Evolutionary conservation across 2,797 vertebrate genomes (phyloP), one percentile per base, ranked within the genome.

Genomic region (Falco naumanni): DNA sequence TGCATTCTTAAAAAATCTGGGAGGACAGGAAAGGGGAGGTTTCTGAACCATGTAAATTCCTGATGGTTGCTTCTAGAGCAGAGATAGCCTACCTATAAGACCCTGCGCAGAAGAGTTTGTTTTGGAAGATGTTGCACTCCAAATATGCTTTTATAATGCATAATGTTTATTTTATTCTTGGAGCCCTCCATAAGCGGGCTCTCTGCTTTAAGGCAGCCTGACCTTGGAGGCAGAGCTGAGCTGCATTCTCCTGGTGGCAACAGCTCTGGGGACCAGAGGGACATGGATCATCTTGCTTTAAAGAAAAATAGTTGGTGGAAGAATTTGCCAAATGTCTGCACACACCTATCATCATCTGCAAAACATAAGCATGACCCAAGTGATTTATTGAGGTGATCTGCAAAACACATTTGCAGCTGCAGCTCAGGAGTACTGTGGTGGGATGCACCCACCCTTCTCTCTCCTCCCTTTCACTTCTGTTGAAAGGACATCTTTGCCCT

Each of bases 1-100:
- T 57, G n/a, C 26, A 5, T 86, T 68, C 76, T 75, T 81, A 80
- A 91, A 91, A 95, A 81, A 68, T 61, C 29, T 10, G 11, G 41
- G 50, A 78, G 59, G 60, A 66, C 2, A 2, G 33, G 82, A 92
- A 57, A 28, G 45, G 50, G 22, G 10, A 64, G 24, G 28, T 88
- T 78, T 90, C 57, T 90, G 79, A 87, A 47, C 33, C 22, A 5
- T 33, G n/a, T 16, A 17, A 7, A 0, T 87, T 93, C 26, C 71
- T 91, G 43, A 8, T 31, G 28, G 13, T 82, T 77, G 54, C 28
- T 78, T 71, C 37, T 34, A 37, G 54, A 65, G 25, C 57, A 79
- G 37, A 84, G 61, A 21, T 8, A 41, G 41, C 41, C 22, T 33
- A 39, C 28, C 43, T 69, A 19, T 41, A 72, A 70, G 29, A 48